Base-by-base conservation (phyloP, 2,113 vertebrate genomes). In the Sminthopsis crassicaudata region DNA sequence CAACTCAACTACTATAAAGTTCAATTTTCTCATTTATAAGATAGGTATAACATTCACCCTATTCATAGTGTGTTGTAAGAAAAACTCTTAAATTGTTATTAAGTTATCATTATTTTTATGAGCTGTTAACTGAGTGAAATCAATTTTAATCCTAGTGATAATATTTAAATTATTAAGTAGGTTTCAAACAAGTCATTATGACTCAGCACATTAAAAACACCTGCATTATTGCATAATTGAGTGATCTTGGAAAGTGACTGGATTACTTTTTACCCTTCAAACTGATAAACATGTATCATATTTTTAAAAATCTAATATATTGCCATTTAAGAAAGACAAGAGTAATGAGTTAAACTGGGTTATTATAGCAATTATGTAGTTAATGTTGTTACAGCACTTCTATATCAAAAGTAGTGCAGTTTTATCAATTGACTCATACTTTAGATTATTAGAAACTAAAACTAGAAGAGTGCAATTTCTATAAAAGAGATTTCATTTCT, bases 301-400 rank as follows among this genome's bases (percentile, higher is more conserved):
- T 91, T 96, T 53, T 19, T 97, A 96, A 95, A 96, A 95, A 96
- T 94, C 96, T 98, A 97, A 97, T 97, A 26, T 89, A 67, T 97
- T 96, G 96, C 95, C 95, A 97, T 97, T 97, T 97, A 96, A 96
- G 95, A 91, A 97, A 97, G 96, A 94, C 92, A 48, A 98, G 96
- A 96, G 94, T 96, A 97, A 98, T 97, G 96, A 97, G 97, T 97
- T 97, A 97, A 97, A 95, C 92, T 96, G 84, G 48, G 93, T 96
- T 96, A 96, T 97, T 97, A 96, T 76, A 93, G 92, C 89, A 97
- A 96, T 97, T 97, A 97, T 96, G 96, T 95, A 96, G 67, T 91
- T 92, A 76, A n/a, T 76, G 36, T 90, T 95, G 0, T 94, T 96
- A 54, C 92, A 96, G 91, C 8, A 93, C 50, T 67, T 92, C 55